These are phyloP conservation scores for Aeoliscus strigatus DNA, from an alignment of 2,797 vertebrate genomes.

Conservation along the genomic window DNA sequence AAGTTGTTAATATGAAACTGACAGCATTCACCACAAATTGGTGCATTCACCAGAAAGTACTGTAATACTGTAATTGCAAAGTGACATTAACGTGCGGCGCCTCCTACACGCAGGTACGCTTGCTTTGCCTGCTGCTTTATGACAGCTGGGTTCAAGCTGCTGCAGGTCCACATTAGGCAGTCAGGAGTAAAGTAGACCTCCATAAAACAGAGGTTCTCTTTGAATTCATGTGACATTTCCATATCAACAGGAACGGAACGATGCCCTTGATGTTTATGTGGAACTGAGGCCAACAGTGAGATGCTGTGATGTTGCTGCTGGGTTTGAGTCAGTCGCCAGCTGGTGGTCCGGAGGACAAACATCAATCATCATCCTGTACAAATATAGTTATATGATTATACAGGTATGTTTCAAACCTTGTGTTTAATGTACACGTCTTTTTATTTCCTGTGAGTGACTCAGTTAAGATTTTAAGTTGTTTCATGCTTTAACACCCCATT, in stretches of 20 bases:
- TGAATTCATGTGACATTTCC: conserved; percentile 62
- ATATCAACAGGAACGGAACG: conserved; percentile 56
- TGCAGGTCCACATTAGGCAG: conserved; percentile 18
- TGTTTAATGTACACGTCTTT: too few species aligned
- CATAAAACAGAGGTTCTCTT: conserved; percentile 55
- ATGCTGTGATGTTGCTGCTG: conserved; percentile 36
- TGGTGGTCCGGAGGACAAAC: conserved; percentile 39
- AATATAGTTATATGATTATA: too few species aligned
- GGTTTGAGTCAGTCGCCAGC: conserved; percentile 36
- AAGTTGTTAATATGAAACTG: too few species aligned
- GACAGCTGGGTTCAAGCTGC: conserved; percentile 12
- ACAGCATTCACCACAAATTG: too few species aligned
- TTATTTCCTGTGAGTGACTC: too few species aligned
- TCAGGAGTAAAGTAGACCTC: conserved; percentile 33
- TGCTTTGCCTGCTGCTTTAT: conserved; percentile 1
- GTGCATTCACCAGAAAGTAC: too few species aligned
- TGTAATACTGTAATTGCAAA: too few species aligned
- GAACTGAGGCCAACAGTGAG: conserved; percentile 46
- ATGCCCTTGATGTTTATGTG: conserved; percentile 52
- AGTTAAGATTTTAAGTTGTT: too few species aligned
- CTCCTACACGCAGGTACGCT: too few species aligned
- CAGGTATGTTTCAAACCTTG: too few species aligned
- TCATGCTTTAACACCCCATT: too few species aligned
- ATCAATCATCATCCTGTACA: conserved; percentile 24
- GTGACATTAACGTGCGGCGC: too few species aligned